Evolutionary conservation across 2,888 invertebrate species (phyloP).

Genomic region (Stenichneumon culpator): DNA sequence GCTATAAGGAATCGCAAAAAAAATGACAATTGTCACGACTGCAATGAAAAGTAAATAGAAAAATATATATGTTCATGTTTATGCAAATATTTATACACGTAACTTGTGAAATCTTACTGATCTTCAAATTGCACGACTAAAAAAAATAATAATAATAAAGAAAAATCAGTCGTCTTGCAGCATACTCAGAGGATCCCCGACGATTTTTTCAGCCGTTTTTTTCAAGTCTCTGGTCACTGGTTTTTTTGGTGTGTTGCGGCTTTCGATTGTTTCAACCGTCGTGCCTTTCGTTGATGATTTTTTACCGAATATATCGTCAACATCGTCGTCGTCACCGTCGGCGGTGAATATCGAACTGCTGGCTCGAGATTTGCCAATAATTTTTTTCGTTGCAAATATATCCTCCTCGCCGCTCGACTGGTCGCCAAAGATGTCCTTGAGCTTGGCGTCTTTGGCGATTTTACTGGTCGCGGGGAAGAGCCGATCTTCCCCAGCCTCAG

Average conservation of each 20-base stretch:
- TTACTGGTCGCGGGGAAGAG: slow-evolving; percentile 59
- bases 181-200: slow-evolving; percentile 82
- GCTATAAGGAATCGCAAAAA: slow-evolving; percentile 15
- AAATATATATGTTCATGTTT: slow-evolving; percentile 67
- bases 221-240: slow-evolving; percentile 80
- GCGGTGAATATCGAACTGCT: slow-evolving; percentile 74
- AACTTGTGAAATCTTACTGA: slow-evolving; percentile 13
- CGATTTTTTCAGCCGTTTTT: slow-evolving; percentile 82
- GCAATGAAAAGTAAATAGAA: slow-evolving; percentile 66
- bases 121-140: slow-evolving; percentile 18
- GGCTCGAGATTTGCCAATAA: slow-evolving; percentile 66
- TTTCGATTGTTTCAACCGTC: slow-evolving; percentile 45
- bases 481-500: slow-evolving; percentile 52
- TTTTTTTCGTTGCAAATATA: slow-evolving; percentile 77
- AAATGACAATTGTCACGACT: slow-evolving; percentile 29
- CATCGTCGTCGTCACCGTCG: slow-evolving; percentile 72
- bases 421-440: slow-evolving; percentile 80
- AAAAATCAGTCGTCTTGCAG: slow-evolving; percentile 78
- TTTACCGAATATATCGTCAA: slow-evolving; percentile 77
- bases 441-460: slow-evolving; percentile 72
- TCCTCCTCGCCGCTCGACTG: slow-evolving; percentile 80
- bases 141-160: background rate
- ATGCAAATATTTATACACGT: slow-evolving; percentile 47
- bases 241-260: slow-evolving; percentile 74
- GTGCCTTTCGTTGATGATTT: slow-evolving; percentile 54